These are phyloP conservation scores for Falco punctatus DNA, from an alignment of 2,113 vertebrate genomes.

Conservation along the genomic window DNA sequence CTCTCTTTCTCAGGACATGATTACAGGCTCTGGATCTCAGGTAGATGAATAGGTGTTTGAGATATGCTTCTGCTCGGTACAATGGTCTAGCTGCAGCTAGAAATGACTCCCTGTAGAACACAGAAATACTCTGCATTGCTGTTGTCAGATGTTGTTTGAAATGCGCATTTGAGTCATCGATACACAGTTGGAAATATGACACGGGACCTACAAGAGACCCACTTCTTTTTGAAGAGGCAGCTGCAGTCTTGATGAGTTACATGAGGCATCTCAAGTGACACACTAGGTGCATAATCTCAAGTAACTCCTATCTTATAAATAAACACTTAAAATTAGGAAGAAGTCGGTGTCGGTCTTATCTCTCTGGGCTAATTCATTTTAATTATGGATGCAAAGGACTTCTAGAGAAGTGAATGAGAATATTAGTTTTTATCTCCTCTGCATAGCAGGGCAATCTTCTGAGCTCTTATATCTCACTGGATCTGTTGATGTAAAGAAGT, in stretches of 20 bases:
- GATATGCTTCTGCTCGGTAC: background rate
- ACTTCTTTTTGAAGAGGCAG: conserved; percentile 28
- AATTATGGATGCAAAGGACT: background rate
- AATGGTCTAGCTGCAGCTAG: background rate
- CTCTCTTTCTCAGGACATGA: background rate
- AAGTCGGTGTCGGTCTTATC: background rate
- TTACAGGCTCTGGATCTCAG: background rate
- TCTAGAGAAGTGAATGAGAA: background rate
- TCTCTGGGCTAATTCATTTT: background rate
- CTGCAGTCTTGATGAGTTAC: background rate
- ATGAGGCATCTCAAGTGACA: background rate
- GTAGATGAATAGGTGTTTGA: background rate
- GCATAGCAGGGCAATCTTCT: background rate
- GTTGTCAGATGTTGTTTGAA: conserved; percentile 9
- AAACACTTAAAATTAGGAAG: background rate
- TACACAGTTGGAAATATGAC: background rate
- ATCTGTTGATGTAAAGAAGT: background rate
- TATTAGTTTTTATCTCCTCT: background rate
- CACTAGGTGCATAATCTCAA: background rate
- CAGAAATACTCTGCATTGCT: background rate
- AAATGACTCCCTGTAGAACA: background rate
- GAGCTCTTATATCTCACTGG: background rate
- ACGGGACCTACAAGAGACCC: background rate
- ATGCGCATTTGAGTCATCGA: background rate
- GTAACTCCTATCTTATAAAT: background rate